Evolutionary conservation across 2,888 invertebrate genomes (phyloP), one percentile per base, ranked within the genome.

Genomic region (Caenorhabditis virilis): DNA sequence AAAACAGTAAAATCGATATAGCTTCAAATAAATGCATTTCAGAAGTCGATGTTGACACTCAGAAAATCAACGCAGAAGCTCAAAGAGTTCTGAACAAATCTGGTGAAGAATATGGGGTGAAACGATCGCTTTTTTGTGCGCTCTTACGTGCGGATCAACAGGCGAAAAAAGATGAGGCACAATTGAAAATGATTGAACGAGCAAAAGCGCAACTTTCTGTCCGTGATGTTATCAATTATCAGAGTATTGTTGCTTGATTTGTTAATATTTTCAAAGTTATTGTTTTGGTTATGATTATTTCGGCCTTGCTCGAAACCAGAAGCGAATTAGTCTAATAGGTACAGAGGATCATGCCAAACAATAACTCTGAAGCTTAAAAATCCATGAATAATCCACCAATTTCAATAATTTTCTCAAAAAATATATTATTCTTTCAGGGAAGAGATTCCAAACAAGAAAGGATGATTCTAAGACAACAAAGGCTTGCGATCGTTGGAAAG

Each of bases 191-290:
- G 49, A 79, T 81, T 55, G 81, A 81, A 50, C 69, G 76, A 38
- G 79, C 79, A 53, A 79, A 81, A 55, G 66, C 72, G 38, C 63
- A 74, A 36, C 65, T 79, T 20, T 73, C 80, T 61, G 81, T 81
- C 57, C 63, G 63, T 63, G 43, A 39, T 16, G 11, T n/a, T 20
- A n/a, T n/a, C n/a, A n/a, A n/a, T 48, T 15, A 35, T 20, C 36
- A 13, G 36, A 36, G 48, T 48, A 36, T 5, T 22, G 22, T 46
- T 46, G n/a, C n/a, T n/a, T n/a, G n/a, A n/a, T n/a, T n/a, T n/a
- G n/a, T n/a, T n/a, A n/a, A n/a, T n/a, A n/a, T n/a, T n/a, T n/a
- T n/a, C n/a, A n/a, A n/a, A n/a, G n/a, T n/a, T n/a, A n/a, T n/a
- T n/a, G n/a, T n/a, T n/a, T n/a, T n/a, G n/a, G n/a, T n/a, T n/a